Conservation (phyloP, 2,888 invertebrate genomes). For the Xanthorhoe designata region DNA sequence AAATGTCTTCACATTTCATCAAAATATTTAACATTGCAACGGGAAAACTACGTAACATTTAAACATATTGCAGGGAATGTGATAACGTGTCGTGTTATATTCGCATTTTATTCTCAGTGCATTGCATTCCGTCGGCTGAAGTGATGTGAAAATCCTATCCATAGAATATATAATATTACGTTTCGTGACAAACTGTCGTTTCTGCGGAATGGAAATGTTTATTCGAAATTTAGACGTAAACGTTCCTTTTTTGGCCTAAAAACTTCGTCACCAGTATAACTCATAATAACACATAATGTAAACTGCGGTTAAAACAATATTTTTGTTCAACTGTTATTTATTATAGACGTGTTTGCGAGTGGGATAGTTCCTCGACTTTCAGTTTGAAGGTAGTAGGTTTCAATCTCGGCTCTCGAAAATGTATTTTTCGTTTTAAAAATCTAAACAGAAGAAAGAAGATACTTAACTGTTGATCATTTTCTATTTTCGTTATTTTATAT, state of each 20-base stretch:
- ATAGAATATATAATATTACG: background rate
- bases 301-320: too few relatives aligned
- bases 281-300: too few relatives aligned
- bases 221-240: background rate
- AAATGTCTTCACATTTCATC: constrained; percentile 21
- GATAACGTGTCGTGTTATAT: constrained; percentile 17
- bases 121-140: constrained; percentile 5
- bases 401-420: too few relatives aligned
- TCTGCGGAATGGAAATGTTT: background rate
- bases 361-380: too few relatives aligned
- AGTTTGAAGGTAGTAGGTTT: too few relatives aligned
- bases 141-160: constrained; percentile 1
- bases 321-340: too few relatives aligned
- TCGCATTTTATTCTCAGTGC: constrained; percentile 19
- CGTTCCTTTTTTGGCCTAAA: background rate
- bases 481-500: too few relatives aligned
- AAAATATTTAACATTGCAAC: constrained; percentile 24
- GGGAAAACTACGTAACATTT: constrained; percentile 9
- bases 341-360: too few relatives aligned
- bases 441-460: too few relatives aligned
- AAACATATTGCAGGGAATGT: constrained; percentile 14
- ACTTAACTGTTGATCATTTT: too few relatives aligned
- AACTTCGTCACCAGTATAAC: background rate
- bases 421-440: too few relatives aligned
- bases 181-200: constrained; percentile 13